These are phyloP conservation scores for Sarcophaga rosellei DNA, from an alignment of 2,888 invertebrate genomes.

Conservation along the genomic window DNA sequence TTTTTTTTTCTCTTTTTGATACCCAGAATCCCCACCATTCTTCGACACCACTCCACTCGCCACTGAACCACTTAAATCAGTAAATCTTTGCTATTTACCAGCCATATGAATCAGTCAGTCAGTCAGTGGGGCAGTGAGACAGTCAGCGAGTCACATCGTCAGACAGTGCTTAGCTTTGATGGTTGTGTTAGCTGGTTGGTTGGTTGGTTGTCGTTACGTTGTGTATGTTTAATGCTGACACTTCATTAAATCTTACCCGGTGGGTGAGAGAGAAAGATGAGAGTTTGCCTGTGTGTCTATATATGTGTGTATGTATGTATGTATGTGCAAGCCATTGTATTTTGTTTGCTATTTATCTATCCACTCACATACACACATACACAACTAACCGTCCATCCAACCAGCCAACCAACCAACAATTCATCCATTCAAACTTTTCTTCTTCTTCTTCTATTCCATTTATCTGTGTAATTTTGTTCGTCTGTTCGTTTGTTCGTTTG, in stretches of 20 bases:
- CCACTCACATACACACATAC: not conserved
- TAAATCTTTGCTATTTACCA: constrained; percentile 29
- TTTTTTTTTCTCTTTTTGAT: constrained; percentile 34
- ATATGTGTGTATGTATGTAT: not conserved
- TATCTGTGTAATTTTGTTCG: constrained; percentile 37
- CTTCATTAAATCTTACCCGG: constrained; percentile 65
- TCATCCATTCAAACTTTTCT: constrained; percentile 32
- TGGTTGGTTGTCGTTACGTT: constrained; percentile 25
- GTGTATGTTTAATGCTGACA: constrained; percentile 68
- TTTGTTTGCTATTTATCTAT: constrained; percentile 8
- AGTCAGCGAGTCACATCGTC: constrained; percentile 21
- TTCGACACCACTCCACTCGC: not conserved
- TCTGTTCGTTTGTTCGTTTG: constrained; percentile 15
- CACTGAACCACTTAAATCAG: not conserved
- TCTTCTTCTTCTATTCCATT: constrained; percentile 41
- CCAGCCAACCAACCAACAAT: constrained; percentile 33
- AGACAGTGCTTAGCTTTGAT: constrained; percentile 41
- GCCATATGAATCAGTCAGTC: not conserved
- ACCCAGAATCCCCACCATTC: not conserved
- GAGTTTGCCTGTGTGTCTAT: constrained; percentile 24
- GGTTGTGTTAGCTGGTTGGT: constrained; percentile 18
- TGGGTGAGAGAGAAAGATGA: constrained; percentile 63
- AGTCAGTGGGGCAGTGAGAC: not conserved
- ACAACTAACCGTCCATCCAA: not conserved
- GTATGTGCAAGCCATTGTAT: not conserved